Conservation (phyloP, 2,113 vertebrate species). For the Callopanchax toddi region DNA sequence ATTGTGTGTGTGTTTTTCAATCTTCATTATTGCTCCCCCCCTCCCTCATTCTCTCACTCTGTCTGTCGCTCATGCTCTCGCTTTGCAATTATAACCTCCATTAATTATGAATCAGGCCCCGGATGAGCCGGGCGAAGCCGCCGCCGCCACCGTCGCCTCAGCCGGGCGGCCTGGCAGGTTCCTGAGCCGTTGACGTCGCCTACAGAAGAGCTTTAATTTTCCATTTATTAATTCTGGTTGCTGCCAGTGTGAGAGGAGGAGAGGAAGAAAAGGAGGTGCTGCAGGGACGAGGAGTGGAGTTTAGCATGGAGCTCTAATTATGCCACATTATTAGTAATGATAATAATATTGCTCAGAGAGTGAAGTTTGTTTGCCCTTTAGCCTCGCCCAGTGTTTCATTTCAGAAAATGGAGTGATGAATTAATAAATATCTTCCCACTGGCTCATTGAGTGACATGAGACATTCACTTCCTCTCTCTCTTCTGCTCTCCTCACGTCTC, state of each 20-base stretch:
- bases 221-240: conserved; percentile 69
- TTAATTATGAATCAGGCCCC: conserved; percentile 78
- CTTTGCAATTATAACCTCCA: conserved; percentile 75
- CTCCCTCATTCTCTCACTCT: conserved; percentile 18
- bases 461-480: conserved; percentile 4
- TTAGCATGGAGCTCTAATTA: conserved; percentile 59
- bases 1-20: conserved; percentile 29
- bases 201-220: conserved; percentile 64
- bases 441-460: conserved; percentile 46
- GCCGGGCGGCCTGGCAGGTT: conserved; percentile 43
- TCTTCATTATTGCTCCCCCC: conserved; percentile 59
- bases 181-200: conserved; percentile 46
- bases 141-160: conserved; percentile 42
- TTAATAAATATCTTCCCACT: conserved; percentile 48
- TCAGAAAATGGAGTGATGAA: conserved; percentile 38
- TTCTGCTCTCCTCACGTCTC: background rate
- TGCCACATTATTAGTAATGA: conserved; percentile 69
- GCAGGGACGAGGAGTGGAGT: conserved; percentile 14
- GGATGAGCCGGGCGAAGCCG: conserved; percentile 57
- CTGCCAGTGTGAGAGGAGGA: conserved; percentile 20
- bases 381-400: conserved; percentile 39
- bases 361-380: conserved; percentile 61
- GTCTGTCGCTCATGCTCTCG: conserved; percentile 50
- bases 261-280: conserved; percentile 23
- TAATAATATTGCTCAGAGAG: conserved; percentile 63